These are phyloP conservation scores for Netelia virgata DNA, from an alignment of 2,888 invertebrate genomes.

Conservation along the genomic window DNA sequence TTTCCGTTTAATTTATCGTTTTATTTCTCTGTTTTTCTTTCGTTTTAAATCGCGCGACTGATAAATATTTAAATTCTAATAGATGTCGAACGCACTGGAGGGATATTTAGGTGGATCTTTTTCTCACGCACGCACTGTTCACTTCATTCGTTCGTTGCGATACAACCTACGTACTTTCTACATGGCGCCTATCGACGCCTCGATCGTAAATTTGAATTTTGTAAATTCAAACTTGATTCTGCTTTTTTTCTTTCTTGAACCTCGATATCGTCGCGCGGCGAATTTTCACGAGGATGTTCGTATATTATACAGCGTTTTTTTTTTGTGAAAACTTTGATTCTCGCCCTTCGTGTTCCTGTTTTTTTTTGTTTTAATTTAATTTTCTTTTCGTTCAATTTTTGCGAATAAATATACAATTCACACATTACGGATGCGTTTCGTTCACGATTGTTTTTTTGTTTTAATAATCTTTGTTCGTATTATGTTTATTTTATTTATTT, in stretches of 20 bases:
- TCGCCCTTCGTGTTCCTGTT: conserved; percentile 60
- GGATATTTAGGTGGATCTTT: conserved; percentile 53
- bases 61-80: conserved; percentile 45
- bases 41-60: conserved; percentile 21
- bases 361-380: conserved; percentile 47
- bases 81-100: conserved; percentile 67
- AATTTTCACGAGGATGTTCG: neutral
- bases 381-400: too few species aligned
- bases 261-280: neutral
- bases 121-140: conserved; percentile 2
- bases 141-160: conserved; percentile 39
- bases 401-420: conserved; percentile 33
- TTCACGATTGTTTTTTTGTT: neutral
- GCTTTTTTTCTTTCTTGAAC: conserved; percentile 18
- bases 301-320: conserved; percentile 41
- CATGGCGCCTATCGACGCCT: conserved; percentile 30
- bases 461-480: conserved; percentile 3
- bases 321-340: conserved; percentile 51
- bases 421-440: conserved; percentile 54
- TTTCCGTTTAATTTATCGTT: neutral
- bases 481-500: conserved; percentile 20
- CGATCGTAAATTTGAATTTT: conserved; percentile 4
- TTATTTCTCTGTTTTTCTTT: conserved; percentile 23
- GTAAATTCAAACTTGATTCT: conserved; percentile 54
- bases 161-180: conserved; percentile 63